These are phyloP conservation scores for Trinectes maculatus DNA, from an alignment of 2,113 vertebrate species.

Conservation along the genomic window DNA sequence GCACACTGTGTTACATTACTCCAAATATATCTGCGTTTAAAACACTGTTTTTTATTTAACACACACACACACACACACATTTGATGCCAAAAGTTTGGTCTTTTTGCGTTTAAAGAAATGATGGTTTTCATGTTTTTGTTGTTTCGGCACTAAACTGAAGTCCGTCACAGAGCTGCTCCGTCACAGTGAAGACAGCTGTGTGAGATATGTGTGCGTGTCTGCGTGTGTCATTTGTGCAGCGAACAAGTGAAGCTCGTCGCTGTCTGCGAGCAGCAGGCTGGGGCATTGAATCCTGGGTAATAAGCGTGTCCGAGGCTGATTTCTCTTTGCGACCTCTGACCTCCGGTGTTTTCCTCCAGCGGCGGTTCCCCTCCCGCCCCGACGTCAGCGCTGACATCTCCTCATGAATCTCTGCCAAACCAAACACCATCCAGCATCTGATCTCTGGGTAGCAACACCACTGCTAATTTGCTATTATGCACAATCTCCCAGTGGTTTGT, in stretches of 20 bases:
- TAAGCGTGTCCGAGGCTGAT: slow-evolving; percentile 49
- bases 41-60: not conserved
- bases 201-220: slow-evolving; percentile 2
- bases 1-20: too few species aligned
- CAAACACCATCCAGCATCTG: slow-evolving; percentile 48
- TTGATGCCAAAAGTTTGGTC: not conserved
- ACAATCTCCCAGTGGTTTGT: slow-evolving; percentile 60
- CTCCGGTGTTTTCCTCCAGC: slow-evolving; percentile 41
- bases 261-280: slow-evolving; percentile 27
- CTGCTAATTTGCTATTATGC: slow-evolving; percentile 65
- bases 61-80: too few species aligned
- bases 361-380: not conserved
- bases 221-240: slow-evolving; percentile 24
- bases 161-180: not conserved
- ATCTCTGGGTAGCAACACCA: slow-evolving; percentile 42
- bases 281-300: slow-evolving; percentile 61
- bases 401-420: slow-evolving; percentile 51
- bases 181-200: not conserved
- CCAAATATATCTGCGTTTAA: too few species aligned
- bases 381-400: slow-evolving; percentile 25
- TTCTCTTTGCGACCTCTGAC: slow-evolving; percentile 54
- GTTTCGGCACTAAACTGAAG: not conserved
- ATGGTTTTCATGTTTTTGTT: not conserved
- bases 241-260: slow-evolving; percentile 11
- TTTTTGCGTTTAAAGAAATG: not conserved